phyloP scores from a whole-genome alignment of 2,113 vertebrate genomes.

The Aix galericulata region DNA sequence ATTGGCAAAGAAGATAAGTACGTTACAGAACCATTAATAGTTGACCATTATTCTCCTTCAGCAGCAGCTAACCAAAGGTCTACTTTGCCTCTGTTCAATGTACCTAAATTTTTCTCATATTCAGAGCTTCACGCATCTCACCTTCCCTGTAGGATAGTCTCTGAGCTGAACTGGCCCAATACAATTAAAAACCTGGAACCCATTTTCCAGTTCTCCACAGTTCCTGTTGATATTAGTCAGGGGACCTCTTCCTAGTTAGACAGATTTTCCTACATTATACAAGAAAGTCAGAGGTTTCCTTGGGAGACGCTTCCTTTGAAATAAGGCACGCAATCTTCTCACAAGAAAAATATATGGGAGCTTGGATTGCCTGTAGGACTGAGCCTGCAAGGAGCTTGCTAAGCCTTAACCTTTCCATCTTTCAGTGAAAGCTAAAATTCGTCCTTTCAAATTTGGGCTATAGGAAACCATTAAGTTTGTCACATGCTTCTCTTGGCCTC shows the following conservation, averaged over 20 bases:
- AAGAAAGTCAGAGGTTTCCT: neutral
- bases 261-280: neutral
- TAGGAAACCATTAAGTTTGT: neutral
- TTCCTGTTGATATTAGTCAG: neutral
- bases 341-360: neutral
- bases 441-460: neutral
- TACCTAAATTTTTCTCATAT: neutral
- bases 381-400: neutral
- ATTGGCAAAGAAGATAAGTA: neutral
- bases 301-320: constrained; percentile 10
- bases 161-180: neutral
- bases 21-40: neutral
- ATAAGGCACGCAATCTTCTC: neutral
- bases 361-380: neutral
- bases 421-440: neutral
- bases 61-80: neutral
- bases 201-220: neutral
- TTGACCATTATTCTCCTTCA: neutral
- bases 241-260: neutral
- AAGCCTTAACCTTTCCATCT: neutral
- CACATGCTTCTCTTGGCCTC: neutral
- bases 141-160: neutral
- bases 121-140: neutral
- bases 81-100: neutral
- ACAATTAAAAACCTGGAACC: neutral